phyloP scores from a whole-genome alignment of 2,888 invertebrate genomes.

The Chalcis sispes region DNA sequence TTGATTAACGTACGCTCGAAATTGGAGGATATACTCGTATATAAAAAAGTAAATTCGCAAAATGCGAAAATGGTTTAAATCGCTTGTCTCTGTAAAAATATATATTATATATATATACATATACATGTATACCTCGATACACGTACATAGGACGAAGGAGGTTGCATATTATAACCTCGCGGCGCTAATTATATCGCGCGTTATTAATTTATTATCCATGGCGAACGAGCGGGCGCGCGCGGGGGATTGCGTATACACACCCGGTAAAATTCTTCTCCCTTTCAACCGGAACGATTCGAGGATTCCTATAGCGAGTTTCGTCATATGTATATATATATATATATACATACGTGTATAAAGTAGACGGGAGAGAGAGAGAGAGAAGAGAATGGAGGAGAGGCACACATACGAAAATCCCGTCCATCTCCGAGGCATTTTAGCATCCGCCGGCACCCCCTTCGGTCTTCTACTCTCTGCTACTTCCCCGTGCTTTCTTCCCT shows the following conservation, averaged over 20 bases:
- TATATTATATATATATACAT: too few species aligned
- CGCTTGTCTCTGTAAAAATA: too few species aligned
- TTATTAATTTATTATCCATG: constrained; percentile 50
- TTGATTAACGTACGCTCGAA: constrained; percentile 14
- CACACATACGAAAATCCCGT: constrained; percentile 42
- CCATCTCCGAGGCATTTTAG: constrained; percentile 44
- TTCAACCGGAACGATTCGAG: constrained; percentile 37
- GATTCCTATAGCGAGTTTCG: constrained; percentile 41
- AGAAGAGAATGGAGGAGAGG: too few species aligned
- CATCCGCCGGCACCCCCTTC: constrained; percentile 14
- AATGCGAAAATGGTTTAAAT: too few species aligned
- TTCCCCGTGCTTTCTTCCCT: constrained; percentile 57
- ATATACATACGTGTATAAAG: too few species aligned
- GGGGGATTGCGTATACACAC: too few species aligned
- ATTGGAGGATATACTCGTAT: background rate
- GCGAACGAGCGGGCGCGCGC: background rate
- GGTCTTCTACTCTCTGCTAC: constrained; percentile 29
- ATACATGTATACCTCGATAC: background rate
- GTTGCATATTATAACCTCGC: too few species aligned
- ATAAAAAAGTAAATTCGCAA: too few species aligned
- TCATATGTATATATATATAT: background rate
- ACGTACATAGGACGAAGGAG: too few species aligned
- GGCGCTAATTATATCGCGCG: constrained; percentile 45
- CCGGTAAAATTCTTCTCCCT: constrained; percentile 55
- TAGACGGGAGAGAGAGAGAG: too few species aligned